phyloP scores from a whole-genome alignment of 2,797 vertebrate species.

The Cryptoprocta ferox region DNA sequence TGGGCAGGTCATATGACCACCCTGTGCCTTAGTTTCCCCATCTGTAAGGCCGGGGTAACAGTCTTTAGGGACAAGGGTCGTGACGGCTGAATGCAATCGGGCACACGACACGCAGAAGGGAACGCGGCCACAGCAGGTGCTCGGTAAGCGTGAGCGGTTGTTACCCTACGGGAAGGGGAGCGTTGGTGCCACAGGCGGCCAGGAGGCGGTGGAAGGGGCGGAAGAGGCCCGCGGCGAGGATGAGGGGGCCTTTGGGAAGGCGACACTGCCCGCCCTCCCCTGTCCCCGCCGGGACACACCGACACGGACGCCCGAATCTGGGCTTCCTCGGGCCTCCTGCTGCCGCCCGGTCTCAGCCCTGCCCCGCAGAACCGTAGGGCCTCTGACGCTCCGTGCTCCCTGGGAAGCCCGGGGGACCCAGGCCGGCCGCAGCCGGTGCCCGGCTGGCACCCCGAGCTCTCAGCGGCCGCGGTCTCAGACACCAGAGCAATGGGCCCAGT shows the following conservation, averaged over 20 bases:
- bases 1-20: not conserved
- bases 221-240: not conserved
- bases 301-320: not conserved
- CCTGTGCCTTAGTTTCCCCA: not conserved
- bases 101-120: not conserved
- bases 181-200: accelerated
- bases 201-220: not conserved
- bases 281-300: not conserved
- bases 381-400: not conserved
- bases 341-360: no score
- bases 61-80: not conserved
- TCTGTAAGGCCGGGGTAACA: not conserved
- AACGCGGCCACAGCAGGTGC: not conserved
- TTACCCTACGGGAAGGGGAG: not conserved
- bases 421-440: not conserved
- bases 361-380: not conserved
- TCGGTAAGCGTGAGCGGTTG: not conserved
- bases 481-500: not conserved
- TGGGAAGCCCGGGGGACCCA: accelerated
- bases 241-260: not conserved
- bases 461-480: not conserved
- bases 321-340: not conserved
- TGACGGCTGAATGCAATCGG: not conserved
- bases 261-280: not conserved
- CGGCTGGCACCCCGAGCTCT: not conserved